Conservation (phyloP, 2,888 invertebrate species). For the Hirtodrosophila duncani region DNA sequence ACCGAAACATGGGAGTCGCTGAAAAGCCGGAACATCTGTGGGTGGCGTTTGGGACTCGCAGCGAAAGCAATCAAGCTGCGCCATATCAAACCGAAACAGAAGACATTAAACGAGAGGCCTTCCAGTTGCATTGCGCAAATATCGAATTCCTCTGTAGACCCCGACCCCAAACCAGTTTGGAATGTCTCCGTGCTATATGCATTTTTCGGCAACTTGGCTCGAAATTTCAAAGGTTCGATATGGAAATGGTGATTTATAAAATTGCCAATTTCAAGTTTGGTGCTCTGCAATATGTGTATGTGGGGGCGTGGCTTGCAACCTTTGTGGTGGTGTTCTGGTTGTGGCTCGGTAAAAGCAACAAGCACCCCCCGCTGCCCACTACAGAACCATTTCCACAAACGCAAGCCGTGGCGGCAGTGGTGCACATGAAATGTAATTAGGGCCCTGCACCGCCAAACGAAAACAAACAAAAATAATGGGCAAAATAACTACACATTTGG, state of each 20-base stretch:
- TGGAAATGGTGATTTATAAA: conserved; percentile 35
- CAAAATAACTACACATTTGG: conserved; percentile 45
- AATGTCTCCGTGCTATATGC: too few relatives aligned
- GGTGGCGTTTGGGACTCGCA: not conserved
- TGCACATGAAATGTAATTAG: conserved; percentile 57
- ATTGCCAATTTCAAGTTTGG: conserved; percentile 31
- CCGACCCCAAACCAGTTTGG: too few relatives aligned
- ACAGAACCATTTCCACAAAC: too few relatives aligned
- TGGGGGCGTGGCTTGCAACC: conserved; percentile 48
- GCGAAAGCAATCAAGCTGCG: conserved; percentile 14
- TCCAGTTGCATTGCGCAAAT: conserved; percentile 1
- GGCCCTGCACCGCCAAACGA: conserved; percentile 27
- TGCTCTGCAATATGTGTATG: not conserved
- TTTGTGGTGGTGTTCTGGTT: conserved; percentile 24
- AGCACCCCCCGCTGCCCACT: too few relatives aligned
- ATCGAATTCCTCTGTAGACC: too few relatives aligned
- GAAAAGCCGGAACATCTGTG: too few relatives aligned
- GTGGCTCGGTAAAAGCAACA: conserved; percentile 36
- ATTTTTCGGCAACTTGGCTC: conserved; percentile 7
- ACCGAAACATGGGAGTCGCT: too few relatives aligned
- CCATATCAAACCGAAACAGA: not conserved
- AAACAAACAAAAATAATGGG: conserved; percentile 41
- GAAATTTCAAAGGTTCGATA: too few relatives aligned
- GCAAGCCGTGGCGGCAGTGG: too few relatives aligned
- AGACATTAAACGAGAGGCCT: not conserved